Evolutionary conservation across 2,113 vertebrate species (phyloP).

Genomic region (Motacilla tschutschensis): DNA sequence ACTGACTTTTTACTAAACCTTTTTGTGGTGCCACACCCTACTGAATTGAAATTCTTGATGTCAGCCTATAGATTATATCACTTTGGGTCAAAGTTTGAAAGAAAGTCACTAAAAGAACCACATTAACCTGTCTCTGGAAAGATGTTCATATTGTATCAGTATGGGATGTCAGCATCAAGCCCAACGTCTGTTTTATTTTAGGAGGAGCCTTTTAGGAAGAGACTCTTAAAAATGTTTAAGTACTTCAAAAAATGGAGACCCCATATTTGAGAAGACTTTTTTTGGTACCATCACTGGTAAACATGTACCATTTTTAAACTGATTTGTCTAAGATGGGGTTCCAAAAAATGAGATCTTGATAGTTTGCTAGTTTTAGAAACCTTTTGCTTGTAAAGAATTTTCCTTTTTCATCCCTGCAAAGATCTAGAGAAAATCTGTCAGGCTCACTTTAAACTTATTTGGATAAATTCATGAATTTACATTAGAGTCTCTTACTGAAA

Average conservation of each 20-base stretch:
- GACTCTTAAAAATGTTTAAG: background rate
- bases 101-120: background rate
- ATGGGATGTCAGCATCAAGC: background rate
- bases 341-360: background rate
- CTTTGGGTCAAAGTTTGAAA: background rate
- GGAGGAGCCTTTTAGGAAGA: background rate
- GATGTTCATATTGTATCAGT: background rate
- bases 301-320: background rate
- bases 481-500: background rate
- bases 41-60: background rate
- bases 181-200: background rate
- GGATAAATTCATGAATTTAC: background rate
- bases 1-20: background rate
- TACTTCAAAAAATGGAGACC: background rate
- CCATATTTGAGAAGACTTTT: background rate
- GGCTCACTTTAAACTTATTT: background rate
- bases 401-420: background rate
- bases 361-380: conserved; percentile 17
- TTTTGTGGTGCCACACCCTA: background rate
- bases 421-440: background rate
- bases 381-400: background rate
- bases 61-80: background rate
- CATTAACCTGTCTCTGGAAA: background rate
- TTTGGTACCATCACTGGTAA: background rate
- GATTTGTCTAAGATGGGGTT: background rate